Conservation (phyloP, 2,797 vertebrate species). For the Bradypodion pumilum region DNA sequence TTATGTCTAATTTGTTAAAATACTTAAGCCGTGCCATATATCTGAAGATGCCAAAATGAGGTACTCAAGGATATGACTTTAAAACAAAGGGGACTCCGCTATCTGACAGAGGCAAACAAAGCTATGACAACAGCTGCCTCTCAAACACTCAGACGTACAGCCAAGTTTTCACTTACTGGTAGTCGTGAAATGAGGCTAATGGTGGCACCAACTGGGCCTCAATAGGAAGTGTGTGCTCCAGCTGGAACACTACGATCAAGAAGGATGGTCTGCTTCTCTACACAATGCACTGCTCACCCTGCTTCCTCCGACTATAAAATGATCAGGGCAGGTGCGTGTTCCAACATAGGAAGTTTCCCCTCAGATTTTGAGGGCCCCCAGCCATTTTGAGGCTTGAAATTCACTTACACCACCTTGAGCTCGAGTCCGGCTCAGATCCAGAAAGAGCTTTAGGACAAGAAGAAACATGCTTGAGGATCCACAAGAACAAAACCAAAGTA, state of each 20-base stretch:
- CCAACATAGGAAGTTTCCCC: no score
- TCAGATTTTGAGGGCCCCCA: no score
- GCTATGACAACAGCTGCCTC: background rate
- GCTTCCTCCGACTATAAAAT: no score
- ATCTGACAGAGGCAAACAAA: background rate
- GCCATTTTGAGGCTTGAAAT: no score
- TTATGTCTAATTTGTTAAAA: no score
- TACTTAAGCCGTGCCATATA: background rate
- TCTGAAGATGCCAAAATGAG: background rate
- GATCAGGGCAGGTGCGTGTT: no score
- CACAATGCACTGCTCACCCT: background rate
- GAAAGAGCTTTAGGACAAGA: no score
- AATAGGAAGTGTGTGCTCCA: background rate
- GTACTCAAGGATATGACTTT: background rate
- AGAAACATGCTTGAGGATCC: no score
- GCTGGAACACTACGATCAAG: background rate
- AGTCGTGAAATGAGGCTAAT: background rate
- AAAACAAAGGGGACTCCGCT: background rate
- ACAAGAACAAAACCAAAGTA: no score
- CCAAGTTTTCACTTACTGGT: background rate
- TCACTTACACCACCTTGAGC: no score
- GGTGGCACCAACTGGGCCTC: background rate
- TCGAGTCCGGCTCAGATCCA: no score
- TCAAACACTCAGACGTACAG: background rate
- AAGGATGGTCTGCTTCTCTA: background rate